A percentile compares a stretch with the other conserved stretches of the same genome.
phyloP scores from a whole-genome alignment of 2,888 invertebrate genomes.

The Harpalus rufipes region DNA sequence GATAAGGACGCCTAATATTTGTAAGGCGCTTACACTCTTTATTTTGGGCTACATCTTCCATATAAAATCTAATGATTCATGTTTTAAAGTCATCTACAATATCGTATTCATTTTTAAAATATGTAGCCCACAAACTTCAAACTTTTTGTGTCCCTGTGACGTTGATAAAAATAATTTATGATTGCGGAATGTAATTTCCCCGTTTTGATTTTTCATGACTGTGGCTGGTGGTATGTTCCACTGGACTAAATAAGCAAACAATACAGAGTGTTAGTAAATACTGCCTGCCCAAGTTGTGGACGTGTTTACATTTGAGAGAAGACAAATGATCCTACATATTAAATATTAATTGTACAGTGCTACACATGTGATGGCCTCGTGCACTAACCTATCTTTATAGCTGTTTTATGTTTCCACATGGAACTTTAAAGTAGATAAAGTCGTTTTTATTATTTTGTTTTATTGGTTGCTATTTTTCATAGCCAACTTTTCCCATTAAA shows the following conservation, averaged over 20 bases:
- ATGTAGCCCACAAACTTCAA: constrained; percentile 5
- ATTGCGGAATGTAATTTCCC: constrained; percentile 22
- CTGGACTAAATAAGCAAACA: constrained; percentile 13
- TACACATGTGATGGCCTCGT: constrained; percentile 10
- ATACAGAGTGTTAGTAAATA: constrained; percentile 15
- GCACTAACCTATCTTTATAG: constrained; percentile 36
- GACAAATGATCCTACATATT: constrained; percentile 22
- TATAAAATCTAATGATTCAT: too few relatives aligned
- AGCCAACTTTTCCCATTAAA: constrained; percentile 22
- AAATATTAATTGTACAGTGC: constrained; percentile 29
- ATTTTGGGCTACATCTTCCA: too few relatives aligned
- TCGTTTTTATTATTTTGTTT: constrained; percentile 47
- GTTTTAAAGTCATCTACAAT: too few relatives aligned
- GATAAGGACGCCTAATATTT: too few relatives aligned
- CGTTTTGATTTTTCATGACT: constrained; percentile 16
- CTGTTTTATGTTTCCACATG: constrained; percentile 34
- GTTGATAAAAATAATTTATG: constrained; percentile 39
- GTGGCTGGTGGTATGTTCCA: neutral
- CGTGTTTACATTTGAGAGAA: constrained; percentile 24
- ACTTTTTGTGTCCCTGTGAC: constrained; percentile 3
- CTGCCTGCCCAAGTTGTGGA: neutral
- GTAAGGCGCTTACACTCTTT: too few relatives aligned
- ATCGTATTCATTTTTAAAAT: neutral
- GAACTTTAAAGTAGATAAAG: constrained; percentile 46
- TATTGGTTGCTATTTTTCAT: constrained; percentile 45